Conservation (phyloP, 2,797 vertebrate species). For the Leptatherina wallacei region DNA sequence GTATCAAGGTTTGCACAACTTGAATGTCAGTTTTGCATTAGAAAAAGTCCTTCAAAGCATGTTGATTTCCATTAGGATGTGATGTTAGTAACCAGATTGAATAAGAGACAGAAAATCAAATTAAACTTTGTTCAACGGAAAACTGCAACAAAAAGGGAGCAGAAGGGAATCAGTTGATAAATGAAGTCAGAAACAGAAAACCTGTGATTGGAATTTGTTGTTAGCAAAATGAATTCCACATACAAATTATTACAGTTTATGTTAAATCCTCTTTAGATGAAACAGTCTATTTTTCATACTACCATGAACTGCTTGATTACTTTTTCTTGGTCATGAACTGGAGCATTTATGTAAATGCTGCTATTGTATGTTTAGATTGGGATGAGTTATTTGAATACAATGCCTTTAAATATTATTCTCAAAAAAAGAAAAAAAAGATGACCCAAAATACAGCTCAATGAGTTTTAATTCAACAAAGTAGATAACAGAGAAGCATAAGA, state of each 20-base stretch:
- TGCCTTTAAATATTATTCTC: background rate
- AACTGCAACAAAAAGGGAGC: background rate
- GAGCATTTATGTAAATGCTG: background rate
- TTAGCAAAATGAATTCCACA: background rate
- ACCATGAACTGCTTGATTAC: background rate
- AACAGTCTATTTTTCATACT: background rate
- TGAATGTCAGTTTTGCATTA: constrained; percentile 18
- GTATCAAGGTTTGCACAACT: constrained; percentile 6
- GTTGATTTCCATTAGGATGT: background rate
- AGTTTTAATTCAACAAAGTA: background rate
- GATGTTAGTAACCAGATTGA: constrained; percentile 2
- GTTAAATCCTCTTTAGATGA: background rate
- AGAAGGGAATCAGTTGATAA: background rate
- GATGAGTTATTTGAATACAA: no score
- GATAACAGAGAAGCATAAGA: background rate
- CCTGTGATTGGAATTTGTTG: background rate
- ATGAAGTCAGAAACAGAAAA: background rate
- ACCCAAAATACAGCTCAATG: background rate
- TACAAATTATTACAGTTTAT: background rate
- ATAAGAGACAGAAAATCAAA: background rate
- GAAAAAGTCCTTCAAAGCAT: constrained; percentile 5
- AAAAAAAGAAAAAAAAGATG: background rate
- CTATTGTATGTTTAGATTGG: background rate
- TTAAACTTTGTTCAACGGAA: constrained; percentile 1
- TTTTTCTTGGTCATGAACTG: background rate